Conservation (phyloP, 2,888 invertebrate genomes). For the Ischnus inquisitorius region DNA sequence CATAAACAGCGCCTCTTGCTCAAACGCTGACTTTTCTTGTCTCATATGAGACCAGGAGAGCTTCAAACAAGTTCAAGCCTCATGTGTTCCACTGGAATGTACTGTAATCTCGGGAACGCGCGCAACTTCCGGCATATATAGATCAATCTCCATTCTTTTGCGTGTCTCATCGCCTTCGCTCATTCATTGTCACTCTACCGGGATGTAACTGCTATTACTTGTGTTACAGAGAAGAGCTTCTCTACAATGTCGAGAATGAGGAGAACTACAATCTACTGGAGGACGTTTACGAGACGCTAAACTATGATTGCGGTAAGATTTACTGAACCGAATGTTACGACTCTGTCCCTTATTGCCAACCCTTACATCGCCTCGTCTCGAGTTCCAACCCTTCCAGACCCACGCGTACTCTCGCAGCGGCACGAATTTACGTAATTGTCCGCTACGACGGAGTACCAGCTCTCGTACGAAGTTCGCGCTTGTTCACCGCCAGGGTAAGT, state of each 20-base stretch:
- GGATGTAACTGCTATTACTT: constrained; percentile 65
- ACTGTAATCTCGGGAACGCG: neutral
- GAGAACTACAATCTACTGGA: constrained; percentile 91
- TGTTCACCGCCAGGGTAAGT: constrained; percentile 4
- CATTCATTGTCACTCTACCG: neutral
- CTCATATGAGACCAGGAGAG: too few species aligned
- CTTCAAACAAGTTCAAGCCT: too few species aligned
- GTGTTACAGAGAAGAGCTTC: constrained; percentile 88
- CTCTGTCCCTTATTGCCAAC: neutral
- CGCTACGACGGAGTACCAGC: neutral
- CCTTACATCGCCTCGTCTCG: neutral
- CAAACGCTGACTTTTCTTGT: too few species aligned
- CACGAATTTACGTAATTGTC: neutral
- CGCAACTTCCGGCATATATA: neutral
- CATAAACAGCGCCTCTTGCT: too few species aligned
- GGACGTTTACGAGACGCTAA: constrained; percentile 90
- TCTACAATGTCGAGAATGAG: constrained; percentile 88
- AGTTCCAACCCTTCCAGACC: neutral
- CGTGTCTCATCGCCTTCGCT: neutral
- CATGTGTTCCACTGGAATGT: too few species aligned
- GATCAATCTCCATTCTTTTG: neutral
- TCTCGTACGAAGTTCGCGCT: neutral
- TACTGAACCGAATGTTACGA: constrained; percentile 8
- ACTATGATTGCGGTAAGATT: constrained; percentile 88
- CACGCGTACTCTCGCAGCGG: neutral